phyloP scores from a whole-genome alignment of 2,113 vertebrate genomes.

The Ceyx cyanopectus region DNA sequence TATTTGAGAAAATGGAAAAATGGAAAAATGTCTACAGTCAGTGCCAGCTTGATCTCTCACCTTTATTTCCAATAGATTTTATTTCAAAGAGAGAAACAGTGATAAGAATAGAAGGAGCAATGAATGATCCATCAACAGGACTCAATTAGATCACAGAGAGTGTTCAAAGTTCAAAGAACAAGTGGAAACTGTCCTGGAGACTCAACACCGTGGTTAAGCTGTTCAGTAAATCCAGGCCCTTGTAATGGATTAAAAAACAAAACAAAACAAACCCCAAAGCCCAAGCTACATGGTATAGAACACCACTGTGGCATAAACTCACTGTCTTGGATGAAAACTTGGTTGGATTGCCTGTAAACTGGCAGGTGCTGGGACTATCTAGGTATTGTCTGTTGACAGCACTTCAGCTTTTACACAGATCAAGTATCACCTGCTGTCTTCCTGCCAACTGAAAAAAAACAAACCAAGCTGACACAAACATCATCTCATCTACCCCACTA shows the following conservation, averaged over 20 bases:
- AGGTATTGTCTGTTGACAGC: background rate
- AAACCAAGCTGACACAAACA: background rate
- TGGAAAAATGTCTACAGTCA: background rate
- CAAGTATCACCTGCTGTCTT: background rate
- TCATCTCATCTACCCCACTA: background rate
- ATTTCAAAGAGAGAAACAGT: background rate
- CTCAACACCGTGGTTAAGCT: background rate
- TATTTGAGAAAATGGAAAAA: background rate
- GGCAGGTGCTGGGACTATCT: background rate
- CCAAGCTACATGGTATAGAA: background rate
- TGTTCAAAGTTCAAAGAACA: slow-evolving; percentile 51
- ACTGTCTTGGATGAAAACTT: background rate
- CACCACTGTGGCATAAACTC: background rate
- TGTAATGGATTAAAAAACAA: background rate
- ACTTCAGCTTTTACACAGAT: background rate
- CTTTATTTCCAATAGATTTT: background rate
- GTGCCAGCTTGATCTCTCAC: background rate
- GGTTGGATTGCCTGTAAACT: background rate
- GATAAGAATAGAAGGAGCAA: background rate
- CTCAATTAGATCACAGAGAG: background rate
- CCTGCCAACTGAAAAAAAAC: background rate
- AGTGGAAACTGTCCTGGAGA: background rate
- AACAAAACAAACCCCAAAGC: background rate
- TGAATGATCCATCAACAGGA: background rate
- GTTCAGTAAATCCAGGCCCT: background rate